Percentiles rank a stretch among this genome's conserved stretches.
Evolutionary conservation across 53 echinoderm and acorn worm species (phyloP).

Genomic region (Holothuria scabra): DNA sequence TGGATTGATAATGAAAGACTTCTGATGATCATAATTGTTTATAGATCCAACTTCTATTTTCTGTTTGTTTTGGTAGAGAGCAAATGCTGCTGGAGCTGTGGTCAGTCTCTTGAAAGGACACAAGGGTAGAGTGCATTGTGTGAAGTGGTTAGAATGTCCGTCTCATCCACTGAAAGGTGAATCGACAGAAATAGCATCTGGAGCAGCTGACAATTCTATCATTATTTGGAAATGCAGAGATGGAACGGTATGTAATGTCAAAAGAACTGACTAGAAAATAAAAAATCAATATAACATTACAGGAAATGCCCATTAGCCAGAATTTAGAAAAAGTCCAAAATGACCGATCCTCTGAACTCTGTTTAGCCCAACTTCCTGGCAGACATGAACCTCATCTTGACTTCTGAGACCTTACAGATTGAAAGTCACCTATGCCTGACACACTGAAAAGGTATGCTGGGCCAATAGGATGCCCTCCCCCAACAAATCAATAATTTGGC

Average conservation of each 20-base stretch:
- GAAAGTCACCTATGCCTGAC: no score
- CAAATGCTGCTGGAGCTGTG: constrained; percentile 55
- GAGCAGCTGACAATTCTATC: constrained; percentile 76
- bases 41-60: not conserved
- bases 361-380: no score
- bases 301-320: no score
- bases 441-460: no score
- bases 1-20: no score
- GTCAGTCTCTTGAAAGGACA: constrained; percentile 70
- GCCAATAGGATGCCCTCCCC: no score
- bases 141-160: constrained; percentile 70
- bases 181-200: constrained; percentile 66
- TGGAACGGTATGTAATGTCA: not conserved
- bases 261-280: not conserved
- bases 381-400: no score
- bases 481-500: no score
- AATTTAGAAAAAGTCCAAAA: no score
- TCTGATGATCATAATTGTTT: no score
- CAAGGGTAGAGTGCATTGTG: constrained; percentile 89
- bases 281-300: not conserved
- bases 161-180: not conserved
- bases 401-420: no score
- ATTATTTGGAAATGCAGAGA: constrained; percentile 66
- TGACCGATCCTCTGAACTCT: no score
- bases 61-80: constrained; percentile 32